phyloP scores from a whole-genome alignment of 2,113 vertebrate species.

The Edolisoma coerulescens region DNA sequence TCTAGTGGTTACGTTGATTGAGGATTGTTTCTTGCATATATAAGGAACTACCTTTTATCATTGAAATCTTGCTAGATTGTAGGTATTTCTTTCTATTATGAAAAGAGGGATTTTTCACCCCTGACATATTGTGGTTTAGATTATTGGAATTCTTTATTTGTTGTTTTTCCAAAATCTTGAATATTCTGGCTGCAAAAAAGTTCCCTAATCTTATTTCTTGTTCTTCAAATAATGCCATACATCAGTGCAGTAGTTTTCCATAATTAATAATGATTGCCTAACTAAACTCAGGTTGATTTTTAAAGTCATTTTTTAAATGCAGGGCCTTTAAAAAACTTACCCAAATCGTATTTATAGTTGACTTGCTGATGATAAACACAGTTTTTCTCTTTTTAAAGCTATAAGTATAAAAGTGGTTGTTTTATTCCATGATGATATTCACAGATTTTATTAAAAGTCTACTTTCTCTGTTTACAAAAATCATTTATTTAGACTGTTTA shows the following conservation, averaged over 20 bases:
- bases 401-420: background rate
- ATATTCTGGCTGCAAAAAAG: background rate
- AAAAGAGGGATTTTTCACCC: background rate
- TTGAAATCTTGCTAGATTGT: conserved; percentile 2
- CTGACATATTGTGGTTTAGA: conserved; percentile 28
- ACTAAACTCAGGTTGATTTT: background rate
- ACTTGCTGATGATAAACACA: background rate
- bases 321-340: background rate
- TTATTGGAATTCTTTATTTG: conserved; percentile 11
- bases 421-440: background rate
- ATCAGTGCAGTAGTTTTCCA: background rate
- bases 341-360: background rate
- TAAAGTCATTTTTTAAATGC: background rate
- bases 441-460: background rate
- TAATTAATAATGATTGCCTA: conserved; percentile 19
- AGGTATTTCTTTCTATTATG: conserved; percentile 20
- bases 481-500: background rate
- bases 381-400: background rate
- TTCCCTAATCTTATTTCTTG: background rate
- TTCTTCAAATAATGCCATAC: background rate
- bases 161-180: conserved; percentile 1
- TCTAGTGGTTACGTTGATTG: conserved; percentile 3
- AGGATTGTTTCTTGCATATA: conserved; percentile 35
- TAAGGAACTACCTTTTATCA: conserved; percentile 46
- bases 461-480: background rate